These are phyloP conservation scores for Capitella teleta DNA, from an alignment of 1,140 invertebrate genomes.

Conservation along the genomic window DNA sequence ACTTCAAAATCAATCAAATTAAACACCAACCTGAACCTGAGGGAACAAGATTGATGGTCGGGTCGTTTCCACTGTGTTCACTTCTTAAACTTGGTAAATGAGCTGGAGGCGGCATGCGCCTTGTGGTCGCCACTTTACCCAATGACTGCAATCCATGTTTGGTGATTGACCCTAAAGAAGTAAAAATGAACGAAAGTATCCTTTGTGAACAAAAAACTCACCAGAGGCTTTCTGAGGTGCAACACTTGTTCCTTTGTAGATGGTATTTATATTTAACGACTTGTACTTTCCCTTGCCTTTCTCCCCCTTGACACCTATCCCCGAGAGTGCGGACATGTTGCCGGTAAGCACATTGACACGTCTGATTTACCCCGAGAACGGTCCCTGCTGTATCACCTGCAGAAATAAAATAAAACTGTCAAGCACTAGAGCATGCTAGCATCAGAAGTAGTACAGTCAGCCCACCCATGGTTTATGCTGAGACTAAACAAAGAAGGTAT, in stretches of 20 bases:
- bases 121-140: conserved; percentile 89
- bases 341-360: conserved; percentile 65
- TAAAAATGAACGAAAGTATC: neutral
- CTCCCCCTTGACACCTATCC: conserved; percentile 72
- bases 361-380: conserved; percentile 57
- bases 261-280: conserved; percentile 92
- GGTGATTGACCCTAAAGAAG: conserved; percentile 47
- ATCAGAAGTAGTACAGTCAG: no score
- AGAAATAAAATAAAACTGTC: no score
- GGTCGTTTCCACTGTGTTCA: conserved; percentile 68
- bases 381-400: no score
- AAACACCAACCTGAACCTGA: no score
- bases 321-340: conserved; percentile 71
- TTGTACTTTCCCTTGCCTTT: conserved; percentile 90
- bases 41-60: conserved; percentile 60
- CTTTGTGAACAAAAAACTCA: conserved; percentile 18
- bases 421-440: no score
- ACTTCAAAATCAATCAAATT: no score
- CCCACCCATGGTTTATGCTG: no score
- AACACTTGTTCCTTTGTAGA: conserved; percentile 67
- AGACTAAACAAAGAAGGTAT: no score
- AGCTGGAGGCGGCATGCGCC: conserved; percentile 76
- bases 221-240: conserved; percentile 44
- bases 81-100: conserved; percentile 95
- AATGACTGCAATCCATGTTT: conserved; percentile 98